These are phyloP conservation scores for Calypte anna DNA, from an alignment of 2,113 vertebrate genomes.

Conservation along the genomic window DNA sequence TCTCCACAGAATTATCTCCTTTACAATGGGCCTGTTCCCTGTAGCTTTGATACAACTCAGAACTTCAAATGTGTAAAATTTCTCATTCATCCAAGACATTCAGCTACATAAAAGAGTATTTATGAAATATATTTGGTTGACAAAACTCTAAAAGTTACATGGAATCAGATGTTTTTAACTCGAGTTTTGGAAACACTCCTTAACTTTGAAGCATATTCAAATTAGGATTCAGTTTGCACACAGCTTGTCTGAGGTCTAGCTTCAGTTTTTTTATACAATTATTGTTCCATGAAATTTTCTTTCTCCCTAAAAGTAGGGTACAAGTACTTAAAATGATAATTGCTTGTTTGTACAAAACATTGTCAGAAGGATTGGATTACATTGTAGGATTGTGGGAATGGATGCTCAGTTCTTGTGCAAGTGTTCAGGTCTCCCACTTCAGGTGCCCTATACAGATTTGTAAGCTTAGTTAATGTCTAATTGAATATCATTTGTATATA, in stretches of 20 bases:
- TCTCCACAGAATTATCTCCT: background rate
- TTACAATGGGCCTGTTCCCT: background rate
- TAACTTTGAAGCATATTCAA: background rate
- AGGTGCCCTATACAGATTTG: background rate
- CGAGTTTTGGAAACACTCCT: background rate
- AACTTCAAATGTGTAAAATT: background rate
- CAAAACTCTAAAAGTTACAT: background rate
- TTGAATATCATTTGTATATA: background rate
- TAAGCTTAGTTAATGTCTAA: background rate
- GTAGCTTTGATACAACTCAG: background rate
- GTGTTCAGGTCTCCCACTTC: background rate
- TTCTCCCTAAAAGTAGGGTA: background rate
- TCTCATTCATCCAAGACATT: background rate
- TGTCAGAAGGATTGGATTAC: background rate
- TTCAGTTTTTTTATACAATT: background rate
- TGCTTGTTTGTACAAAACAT: background rate
- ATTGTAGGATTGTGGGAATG: background rate
- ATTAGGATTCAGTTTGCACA: background rate
- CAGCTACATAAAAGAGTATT: background rate
- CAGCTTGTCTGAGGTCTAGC: background rate
- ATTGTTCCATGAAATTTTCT: background rate
- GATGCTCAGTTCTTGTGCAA: background rate
- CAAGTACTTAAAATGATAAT: background rate
- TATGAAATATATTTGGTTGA: background rate
- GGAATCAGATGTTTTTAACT: background rate